Evolutionary conservation across 2,113 vertebrate genomes (phyloP).

Genomic region (Acrocephalus arundinaceus): DNA sequence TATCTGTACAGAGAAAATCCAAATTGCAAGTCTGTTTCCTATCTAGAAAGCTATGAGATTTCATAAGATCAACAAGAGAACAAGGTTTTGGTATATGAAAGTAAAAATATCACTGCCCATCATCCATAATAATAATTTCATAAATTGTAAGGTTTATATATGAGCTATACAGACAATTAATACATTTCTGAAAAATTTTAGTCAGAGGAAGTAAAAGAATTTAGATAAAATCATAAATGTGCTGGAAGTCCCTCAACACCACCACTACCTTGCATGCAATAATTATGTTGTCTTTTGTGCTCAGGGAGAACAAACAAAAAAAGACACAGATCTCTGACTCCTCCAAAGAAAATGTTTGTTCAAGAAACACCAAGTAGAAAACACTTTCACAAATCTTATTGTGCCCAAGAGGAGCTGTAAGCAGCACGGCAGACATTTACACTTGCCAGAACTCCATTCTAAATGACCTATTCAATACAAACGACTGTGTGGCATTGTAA

Average conservation of each 20-base stretch:
- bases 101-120: neutral
- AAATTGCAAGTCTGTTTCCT: neutral
- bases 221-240: neutral
- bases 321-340: neutral
- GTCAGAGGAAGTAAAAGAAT: neutral
- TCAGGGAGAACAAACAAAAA: conserved; percentile 42
- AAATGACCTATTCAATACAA: conserved; percentile 47
- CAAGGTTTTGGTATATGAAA: neutral
- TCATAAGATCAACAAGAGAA: neutral
- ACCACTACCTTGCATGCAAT: neutral
- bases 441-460: conserved; percentile 52
- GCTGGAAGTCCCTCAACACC: conserved; percentile 26
- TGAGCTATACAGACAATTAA: neutral
- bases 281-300: conserved; percentile 20
- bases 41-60: neutral
- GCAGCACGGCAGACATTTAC: conserved; percentile 19
- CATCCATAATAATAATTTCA: neutral
- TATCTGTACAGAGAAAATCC: neutral
- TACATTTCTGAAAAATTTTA: neutral
- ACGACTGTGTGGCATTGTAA: conserved; percentile 3
- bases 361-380: conserved; percentile 56
- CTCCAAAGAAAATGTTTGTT: conserved; percentile 60
- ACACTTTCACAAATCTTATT: conserved; percentile 60
- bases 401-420: conserved; percentile 57
- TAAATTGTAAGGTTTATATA: neutral